Evolutionary conservation across 2,113 vertebrate genomes (phyloP), one percentile per base, ranked within the genome.

Genomic region (Camelus bactrianus): DNA sequence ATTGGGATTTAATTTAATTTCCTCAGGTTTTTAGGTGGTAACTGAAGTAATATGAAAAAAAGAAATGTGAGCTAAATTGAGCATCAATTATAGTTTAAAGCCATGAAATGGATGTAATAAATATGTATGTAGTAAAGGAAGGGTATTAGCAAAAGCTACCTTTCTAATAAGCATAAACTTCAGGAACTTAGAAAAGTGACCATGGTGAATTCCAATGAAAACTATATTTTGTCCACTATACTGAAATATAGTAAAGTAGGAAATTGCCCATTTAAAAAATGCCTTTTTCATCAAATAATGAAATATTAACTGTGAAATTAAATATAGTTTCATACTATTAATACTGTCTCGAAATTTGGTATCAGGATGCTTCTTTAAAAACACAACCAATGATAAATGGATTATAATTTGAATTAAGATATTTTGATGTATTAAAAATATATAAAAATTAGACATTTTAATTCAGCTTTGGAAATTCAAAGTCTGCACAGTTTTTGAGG

Each of bases 1-100:
- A 13, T 56, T 70, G 64, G 35, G 75, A 94, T 90, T 92, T 83
- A 35, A 75, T 89, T 96, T 97, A 84, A 91, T 97, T 94, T 97
- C 80, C 83, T 96, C 70, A 70, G 76, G 22, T 16, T 79, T 94
- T 87, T 83, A 70, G 87, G 24, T 86, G 20, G 46, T 85, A 94
- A 60, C 69, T 60, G 60, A 87, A 52, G 30, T 93, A 56, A 73
- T 77, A 24, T 89, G 54, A 82, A 35, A 83, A 81, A 90, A 80
- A 69, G 48, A 89, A 95, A 94, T 72, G 6, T 85, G 26, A 91
- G 46, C 22, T 65, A 56, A 95, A 95, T 56, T 48, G 86, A 73
- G 5, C 24, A 89, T 94, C 62, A 86, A 30, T 93, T 89, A 94
- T 94, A 85, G 94, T 13, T 46, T 17, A 85, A 79, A 91, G 35